phyloP scores from a whole-genome alignment of 92 coral and sea anemone genomes.

The Diadumene lineata region DNA sequence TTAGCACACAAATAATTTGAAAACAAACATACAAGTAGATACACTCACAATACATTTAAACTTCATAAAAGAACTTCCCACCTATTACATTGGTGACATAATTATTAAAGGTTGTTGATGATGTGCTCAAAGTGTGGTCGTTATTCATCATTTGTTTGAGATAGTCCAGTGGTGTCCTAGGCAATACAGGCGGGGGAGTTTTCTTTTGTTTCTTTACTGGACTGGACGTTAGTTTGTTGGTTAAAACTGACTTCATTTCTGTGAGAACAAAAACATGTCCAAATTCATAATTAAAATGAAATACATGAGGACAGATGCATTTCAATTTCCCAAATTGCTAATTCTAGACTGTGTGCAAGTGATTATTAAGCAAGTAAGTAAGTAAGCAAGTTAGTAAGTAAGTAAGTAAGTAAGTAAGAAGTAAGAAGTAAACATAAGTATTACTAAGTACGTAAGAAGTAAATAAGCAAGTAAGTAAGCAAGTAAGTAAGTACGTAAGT shows the following conservation, averaged over 20 bases:
- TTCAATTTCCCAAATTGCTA: not conserved
- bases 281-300: not conserved
- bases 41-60: no score
- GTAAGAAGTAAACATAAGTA: no score
- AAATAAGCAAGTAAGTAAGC: no score
- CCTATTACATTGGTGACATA: conserved; percentile 62
- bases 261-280: not conserved
- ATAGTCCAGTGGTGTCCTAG: conserved; percentile 84
- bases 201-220: conserved; percentile 33
- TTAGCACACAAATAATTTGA: no score
- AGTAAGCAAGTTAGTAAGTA: no score
- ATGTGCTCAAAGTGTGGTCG: conserved; percentile 38
- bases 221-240: conserved; percentile 36
- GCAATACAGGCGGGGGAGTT: conserved; percentile 37
- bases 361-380: no score
- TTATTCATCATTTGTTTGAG: conserved; percentile 72
- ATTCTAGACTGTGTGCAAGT: no score
- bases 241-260: conserved; percentile 11
- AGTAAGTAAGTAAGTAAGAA: no score
- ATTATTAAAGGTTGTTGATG: conserved; percentile 60
- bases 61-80: no score
- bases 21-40: no score
- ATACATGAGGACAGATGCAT: not conserved
- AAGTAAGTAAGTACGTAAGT: no score
- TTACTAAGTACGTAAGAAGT: no score